phyloP scores from a whole-genome alignment of 1,140 invertebrate species.

The Drosophila ambigua region DNA sequence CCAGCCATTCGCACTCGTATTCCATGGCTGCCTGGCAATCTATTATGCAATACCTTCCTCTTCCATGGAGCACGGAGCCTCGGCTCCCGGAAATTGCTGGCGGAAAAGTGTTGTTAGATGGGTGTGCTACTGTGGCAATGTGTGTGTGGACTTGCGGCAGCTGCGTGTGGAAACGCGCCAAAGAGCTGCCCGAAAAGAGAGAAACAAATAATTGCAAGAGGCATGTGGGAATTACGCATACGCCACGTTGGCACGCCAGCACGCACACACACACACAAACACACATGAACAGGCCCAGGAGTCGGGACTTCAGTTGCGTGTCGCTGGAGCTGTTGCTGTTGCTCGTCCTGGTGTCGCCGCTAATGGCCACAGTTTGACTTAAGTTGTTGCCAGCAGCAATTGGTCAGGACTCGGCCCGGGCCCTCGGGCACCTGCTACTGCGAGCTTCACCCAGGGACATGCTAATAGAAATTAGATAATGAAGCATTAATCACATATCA shows the following conservation, averaged over 20 bases:
- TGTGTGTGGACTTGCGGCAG: conserved; percentile 10
- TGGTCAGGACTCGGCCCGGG: conserved; percentile 18
- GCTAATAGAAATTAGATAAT: conserved; percentile 73
- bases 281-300: background rate
- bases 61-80: conserved; percentile 17
- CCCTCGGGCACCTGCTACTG: background rate
- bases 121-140: conserved; percentile 20
- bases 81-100: conserved; percentile 66
- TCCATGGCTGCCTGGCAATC: conserved; percentile 41
- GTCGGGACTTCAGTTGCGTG: conserved; percentile 42
- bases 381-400: conserved; percentile 46
- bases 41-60: conserved; percentile 67
- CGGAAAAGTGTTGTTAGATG: conserved; percentile 79
- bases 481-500: conserved; percentile 64
- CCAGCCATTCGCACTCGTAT: background rate
- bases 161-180: conserved; percentile 30
- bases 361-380: conserved; percentile 74
- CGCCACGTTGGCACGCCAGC: conserved; percentile 54
- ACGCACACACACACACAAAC: conserved; percentile 37
- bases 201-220: conserved; percentile 66
- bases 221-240: conserved; percentile 74
- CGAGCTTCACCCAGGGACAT: conserved; percentile 31
- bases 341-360: conserved; percentile 54
- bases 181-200: conserved; percentile 24
- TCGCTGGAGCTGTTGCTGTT: conserved; percentile 1